A percentile compares a stretch with the other conserved stretches of the same genome.
These are phyloP conservation scores for Conomelus anceps DNA, from an alignment of 2,888 invertebrate genomes.

Conservation along the genomic window DNA sequence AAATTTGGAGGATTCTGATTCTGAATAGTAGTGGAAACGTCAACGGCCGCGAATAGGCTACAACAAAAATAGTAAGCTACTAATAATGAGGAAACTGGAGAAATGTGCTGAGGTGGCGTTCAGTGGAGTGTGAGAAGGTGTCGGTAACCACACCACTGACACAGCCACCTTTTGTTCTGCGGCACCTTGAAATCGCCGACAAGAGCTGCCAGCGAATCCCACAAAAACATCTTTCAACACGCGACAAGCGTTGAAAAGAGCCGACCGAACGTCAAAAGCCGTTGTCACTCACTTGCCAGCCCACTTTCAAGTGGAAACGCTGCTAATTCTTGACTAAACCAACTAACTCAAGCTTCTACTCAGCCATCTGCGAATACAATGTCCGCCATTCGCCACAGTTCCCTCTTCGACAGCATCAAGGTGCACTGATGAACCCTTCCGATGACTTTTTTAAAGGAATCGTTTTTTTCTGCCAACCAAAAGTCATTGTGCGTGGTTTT, in stretches of 20 bases:
- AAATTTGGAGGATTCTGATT: background rate
- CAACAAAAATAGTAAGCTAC: background rate
- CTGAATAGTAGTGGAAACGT: too few species aligned
- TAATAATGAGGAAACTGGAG: background rate
- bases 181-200: slow-evolving; percentile 11
- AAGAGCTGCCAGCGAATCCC: background rate
- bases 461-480: background rate
- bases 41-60: too few species aligned
- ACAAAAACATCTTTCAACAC: slow-evolving; percentile 1
- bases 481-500: background rate
- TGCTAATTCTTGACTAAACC: background rate
- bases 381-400: background rate
- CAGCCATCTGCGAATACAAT: background rate
- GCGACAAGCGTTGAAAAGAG: background rate
- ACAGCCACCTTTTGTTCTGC: background rate
- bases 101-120: background rate
- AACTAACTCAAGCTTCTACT: background rate
- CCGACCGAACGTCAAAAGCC: background rate
- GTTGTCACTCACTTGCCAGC: background rate
- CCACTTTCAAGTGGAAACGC: background rate
- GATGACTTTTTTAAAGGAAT: background rate
- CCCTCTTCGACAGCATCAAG: background rate
- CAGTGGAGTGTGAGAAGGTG: background rate
- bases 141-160: background rate
- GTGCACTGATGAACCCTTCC: background rate